Conservation (phyloP, 2,888 invertebrate species). For the Hipparchia sbordonii region DNA sequence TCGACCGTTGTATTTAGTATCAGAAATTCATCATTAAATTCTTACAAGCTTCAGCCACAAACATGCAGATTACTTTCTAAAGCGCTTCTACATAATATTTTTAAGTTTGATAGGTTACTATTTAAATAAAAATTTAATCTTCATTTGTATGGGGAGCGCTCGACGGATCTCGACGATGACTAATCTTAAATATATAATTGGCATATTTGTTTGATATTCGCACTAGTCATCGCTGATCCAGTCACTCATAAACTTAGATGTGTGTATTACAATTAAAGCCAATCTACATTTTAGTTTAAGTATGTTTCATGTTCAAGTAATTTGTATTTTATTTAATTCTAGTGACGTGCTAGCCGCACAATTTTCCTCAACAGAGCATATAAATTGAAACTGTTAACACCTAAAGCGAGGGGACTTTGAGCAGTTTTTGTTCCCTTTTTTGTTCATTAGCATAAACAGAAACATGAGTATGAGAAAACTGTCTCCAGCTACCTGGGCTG, state of each 20-base stretch:
- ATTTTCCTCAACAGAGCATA: constrained; percentile 11
- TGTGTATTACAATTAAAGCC: not conserved
- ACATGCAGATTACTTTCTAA: too few species aligned
- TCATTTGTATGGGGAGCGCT: too few species aligned
- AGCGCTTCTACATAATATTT: too few species aligned
- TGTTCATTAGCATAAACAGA: constrained; percentile 15
- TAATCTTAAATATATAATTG: too few species aligned
- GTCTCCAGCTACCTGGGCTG: constrained; percentile 15
- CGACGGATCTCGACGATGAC: too few species aligned
- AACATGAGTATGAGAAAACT: constrained; percentile 14
- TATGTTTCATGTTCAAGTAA: constrained; percentile 9
- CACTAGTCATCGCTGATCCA: not conserved
- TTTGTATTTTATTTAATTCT: constrained; percentile 6
- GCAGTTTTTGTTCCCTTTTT: constrained; percentile 10
- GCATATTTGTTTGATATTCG: not conserved
- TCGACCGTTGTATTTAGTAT: too few species aligned
- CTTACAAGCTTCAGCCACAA: too few species aligned
- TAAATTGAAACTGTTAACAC: constrained; percentile 19
- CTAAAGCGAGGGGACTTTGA: constrained; percentile 12
- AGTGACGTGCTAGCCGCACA: constrained; percentile 9
- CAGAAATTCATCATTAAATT: too few species aligned
- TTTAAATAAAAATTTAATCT: too few species aligned
- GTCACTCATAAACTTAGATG: constrained; percentile 2
- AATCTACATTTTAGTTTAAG: constrained; percentile 4
- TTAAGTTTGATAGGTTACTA: too few species aligned